Percentiles rank a stretch among this genome's conserved stretches.
phyloP scores from a whole-genome alignment of 2,888 invertebrate species.

The Cephus rjabovi region DNA sequence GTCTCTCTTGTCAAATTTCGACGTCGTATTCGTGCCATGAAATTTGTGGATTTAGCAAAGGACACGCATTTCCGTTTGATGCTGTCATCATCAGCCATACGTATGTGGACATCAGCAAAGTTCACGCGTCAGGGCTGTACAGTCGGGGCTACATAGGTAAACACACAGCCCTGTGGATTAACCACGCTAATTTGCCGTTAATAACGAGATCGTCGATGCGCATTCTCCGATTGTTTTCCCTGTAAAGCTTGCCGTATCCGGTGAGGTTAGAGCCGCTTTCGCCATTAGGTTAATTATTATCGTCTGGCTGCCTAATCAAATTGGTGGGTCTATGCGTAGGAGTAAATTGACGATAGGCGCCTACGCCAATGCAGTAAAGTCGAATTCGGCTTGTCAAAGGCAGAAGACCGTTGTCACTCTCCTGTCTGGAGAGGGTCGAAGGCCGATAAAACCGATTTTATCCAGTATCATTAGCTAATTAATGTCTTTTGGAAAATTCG shows the following conservation, averaged over 20 bases:
- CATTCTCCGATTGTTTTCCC: slow-evolving; percentile 28
- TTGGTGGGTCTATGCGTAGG: not conserved
- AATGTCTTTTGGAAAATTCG: not conserved
- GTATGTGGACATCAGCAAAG: not conserved
- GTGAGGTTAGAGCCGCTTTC: slow-evolving; percentile 4
- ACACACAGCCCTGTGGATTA: slow-evolving; percentile 14
- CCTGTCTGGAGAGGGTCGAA: not conserved
- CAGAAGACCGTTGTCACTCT: not conserved
- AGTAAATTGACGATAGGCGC: not conserved
- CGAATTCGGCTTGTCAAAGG: not conserved
- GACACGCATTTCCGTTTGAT: not conserved
- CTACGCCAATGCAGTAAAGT: not conserved
- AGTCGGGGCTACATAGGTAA: not conserved
- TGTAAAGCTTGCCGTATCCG: slow-evolving; percentile 23
- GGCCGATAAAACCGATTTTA: not conserved
- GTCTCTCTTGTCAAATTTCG: not conserved
- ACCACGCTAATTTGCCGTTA: slow-evolving; percentile 36
- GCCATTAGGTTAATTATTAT: slow-evolving; percentile 40
- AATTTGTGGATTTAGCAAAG: not conserved
- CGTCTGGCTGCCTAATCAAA: slow-evolving; percentile 2
- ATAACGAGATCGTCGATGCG: slow-evolving; percentile 27
- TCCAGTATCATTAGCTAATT: not conserved
- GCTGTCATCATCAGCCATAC: not conserved
- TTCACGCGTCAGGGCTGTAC: not conserved
- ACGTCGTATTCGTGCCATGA: not conserved